Conservation (phyloP, 2,797 vertebrate species). For the Melanotaenia maccullochi region DNA sequence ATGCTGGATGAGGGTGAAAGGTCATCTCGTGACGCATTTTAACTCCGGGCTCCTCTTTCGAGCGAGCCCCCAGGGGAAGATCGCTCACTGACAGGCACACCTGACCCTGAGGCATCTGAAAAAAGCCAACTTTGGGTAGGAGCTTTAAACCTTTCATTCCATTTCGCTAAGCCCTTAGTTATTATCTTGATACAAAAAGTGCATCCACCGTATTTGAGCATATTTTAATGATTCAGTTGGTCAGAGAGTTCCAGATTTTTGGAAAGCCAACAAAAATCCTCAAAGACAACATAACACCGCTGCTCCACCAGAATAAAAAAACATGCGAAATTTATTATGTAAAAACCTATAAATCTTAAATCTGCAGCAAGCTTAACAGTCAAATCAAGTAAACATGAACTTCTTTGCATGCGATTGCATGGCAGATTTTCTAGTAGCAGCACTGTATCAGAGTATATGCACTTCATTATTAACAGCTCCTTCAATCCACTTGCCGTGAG, state of each 20-base stretch:
- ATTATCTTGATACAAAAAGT: neutral
- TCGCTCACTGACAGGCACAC: constrained; percentile 50
- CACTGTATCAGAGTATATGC: constrained; percentile 40
- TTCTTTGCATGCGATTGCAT: constrained; percentile 32
- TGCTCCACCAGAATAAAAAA: neutral
- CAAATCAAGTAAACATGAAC: constrained; percentile 39
- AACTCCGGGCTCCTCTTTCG: constrained; percentile 24
- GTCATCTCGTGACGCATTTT: constrained; percentile 52
- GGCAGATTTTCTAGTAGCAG: constrained; percentile 20
- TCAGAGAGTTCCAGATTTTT: constrained; percentile 1
- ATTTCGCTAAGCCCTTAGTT: neutral
- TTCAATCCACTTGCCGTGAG: constrained; percentile 43
- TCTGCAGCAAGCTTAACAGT: constrained; percentile 17
- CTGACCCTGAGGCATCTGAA: constrained; percentile 31
- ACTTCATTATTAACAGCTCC: constrained; percentile 68
- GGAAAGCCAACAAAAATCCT: neutral
- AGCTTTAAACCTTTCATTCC: neutral
- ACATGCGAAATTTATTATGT: neutral
- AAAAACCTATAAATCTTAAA: neutral
- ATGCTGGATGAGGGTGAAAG: constrained; percentile 53
- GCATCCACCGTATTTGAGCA: neutral
- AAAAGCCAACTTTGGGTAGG: neutral
- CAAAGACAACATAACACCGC: neutral
- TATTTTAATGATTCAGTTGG: neutral
- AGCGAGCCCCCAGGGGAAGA: constrained; percentile 22